These are phyloP conservation scores for Bothrops jararaca DNA, from an alignment of 2,113 vertebrate species.

Conservation along the genomic window DNA sequence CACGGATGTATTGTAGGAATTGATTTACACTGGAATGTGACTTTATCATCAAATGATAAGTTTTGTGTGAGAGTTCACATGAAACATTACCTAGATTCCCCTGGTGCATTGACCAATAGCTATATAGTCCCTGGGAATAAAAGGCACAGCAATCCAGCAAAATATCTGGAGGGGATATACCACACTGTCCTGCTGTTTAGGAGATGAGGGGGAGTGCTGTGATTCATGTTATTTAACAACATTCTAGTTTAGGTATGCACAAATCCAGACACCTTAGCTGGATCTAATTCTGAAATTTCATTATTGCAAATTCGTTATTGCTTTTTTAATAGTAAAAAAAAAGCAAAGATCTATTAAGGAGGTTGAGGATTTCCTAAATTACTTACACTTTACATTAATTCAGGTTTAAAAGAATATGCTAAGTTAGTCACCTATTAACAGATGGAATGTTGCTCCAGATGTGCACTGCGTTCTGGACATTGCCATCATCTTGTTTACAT, in stretches of 20 bases:
- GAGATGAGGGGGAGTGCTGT: background rate
- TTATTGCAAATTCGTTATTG: background rate
- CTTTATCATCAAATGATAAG: background rate
- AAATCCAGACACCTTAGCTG: background rate
- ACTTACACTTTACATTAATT: background rate
- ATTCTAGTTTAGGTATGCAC: background rate
- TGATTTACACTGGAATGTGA: background rate
- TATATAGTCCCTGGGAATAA: background rate
- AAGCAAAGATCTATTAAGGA: background rate
- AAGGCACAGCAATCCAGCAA: background rate
- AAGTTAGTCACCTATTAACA: slow-evolving; percentile 31
- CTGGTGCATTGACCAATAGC: background rate
- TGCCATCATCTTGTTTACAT: background rate
- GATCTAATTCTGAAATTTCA: background rate
- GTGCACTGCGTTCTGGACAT: background rate
- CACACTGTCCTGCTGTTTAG: background rate
- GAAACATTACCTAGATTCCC: background rate
- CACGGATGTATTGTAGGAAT: background rate
- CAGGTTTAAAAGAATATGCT: background rate
- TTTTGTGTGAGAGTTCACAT: background rate
- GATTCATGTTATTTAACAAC: background rate
- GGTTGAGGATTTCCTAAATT: background rate
- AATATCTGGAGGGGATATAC: background rate
- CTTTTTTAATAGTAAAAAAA: background rate
- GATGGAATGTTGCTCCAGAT: slow-evolving; percentile 38